Conservation (phyloP, 2,888 invertebrate species). For the Napeogenes sylphis region DNA sequence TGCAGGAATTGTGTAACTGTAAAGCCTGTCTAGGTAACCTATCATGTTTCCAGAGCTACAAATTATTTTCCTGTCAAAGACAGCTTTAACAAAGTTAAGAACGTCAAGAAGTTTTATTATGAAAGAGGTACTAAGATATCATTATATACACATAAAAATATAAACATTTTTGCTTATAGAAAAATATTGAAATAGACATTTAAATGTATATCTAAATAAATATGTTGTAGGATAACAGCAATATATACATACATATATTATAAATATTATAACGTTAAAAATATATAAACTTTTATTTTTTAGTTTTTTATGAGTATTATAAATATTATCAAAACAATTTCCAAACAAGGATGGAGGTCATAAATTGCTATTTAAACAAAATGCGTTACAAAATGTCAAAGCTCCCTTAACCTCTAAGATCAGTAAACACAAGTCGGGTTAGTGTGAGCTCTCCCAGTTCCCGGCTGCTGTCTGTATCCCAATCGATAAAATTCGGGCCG, state of each 20-base stretch:
- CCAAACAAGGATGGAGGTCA: constrained; percentile 32
- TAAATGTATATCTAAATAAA: too few relatives aligned
- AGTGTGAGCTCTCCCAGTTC: constrained; percentile 63
- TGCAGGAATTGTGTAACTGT: neutral
- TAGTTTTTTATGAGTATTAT: neutral
- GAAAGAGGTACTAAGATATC: neutral
- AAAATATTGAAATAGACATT: too few relatives aligned
- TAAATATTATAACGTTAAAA: too few relatives aligned
- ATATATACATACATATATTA: too few relatives aligned
- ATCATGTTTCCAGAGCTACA: constrained; percentile 12
- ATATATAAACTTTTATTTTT: neutral
- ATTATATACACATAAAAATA: neutral
- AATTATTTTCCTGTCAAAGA: constrained; percentile 12
- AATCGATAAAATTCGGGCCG: constrained; percentile 78
- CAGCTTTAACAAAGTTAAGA: constrained; percentile 9
- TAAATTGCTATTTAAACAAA: constrained; percentile 52
- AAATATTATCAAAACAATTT: neutral
- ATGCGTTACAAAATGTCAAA: constrained; percentile 64
- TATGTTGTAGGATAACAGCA: too few relatives aligned
- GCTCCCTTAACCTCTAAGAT: constrained; percentile 70
- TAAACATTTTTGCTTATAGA: too few relatives aligned
- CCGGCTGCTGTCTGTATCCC: constrained; percentile 73
- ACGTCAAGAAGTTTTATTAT: neutral
- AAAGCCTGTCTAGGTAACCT: constrained; percentile 9
- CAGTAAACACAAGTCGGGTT: constrained; percentile 74